Conservation (phyloP, 2,888 invertebrate genomes). For the Epiblema foenella region DNA sequence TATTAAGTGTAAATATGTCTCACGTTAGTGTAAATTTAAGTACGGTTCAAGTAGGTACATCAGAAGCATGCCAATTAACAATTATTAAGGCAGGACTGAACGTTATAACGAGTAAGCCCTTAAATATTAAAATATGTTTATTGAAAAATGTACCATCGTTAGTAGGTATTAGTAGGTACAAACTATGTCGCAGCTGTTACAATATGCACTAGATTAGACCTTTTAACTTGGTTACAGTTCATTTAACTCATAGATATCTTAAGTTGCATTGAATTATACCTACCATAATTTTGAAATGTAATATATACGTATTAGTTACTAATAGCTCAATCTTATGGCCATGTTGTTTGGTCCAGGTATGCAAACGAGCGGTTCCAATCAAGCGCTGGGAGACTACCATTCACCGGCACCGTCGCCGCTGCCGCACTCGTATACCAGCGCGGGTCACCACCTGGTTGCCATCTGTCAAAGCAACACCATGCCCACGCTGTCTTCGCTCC, state of each 20-base stretch:
- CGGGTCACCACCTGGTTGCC: slow-evolving; percentile 69
- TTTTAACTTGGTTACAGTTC: background rate
- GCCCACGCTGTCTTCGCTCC: slow-evolving; percentile 85
- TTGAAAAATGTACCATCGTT: no score
- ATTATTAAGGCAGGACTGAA: background rate
- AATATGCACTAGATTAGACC: background rate
- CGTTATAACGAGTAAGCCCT: no score
- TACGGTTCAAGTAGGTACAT: slow-evolving; percentile 10
- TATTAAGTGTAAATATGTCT: no score
- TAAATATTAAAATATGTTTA: no score
- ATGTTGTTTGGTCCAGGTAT: slow-evolving; percentile 72
- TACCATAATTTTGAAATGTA: background rate
- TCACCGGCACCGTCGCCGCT: slow-evolving; percentile 86
- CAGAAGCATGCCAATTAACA: background rate
- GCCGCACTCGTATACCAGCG: slow-evolving; percentile 83
- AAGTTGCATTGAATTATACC: slow-evolving; percentile 10
- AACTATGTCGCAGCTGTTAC: no score
- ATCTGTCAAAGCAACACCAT: slow-evolving; percentile 87
- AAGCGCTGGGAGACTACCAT: slow-evolving; percentile 88
- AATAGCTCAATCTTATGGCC: slow-evolving; percentile 6
- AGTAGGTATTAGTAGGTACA: no score
- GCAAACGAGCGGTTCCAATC: slow-evolving; percentile 88
- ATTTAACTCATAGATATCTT: background rate
- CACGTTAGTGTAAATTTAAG: no score
- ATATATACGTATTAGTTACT: no score